These are phyloP conservation scores for Ceratitis capitata DNA, from an alignment of 1,140 invertebrate species.

Conservation along the genomic window DNA sequence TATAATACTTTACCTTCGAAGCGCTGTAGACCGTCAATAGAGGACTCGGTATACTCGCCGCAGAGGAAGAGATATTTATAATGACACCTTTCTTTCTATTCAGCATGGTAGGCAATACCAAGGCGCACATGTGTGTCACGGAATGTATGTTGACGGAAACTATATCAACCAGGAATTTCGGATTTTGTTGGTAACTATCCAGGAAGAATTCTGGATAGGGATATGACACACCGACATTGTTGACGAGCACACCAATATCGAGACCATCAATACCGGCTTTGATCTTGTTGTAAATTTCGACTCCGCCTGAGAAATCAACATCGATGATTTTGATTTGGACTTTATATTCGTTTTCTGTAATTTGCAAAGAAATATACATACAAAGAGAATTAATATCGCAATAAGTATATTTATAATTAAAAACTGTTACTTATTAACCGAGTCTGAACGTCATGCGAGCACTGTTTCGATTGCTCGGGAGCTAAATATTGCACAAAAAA, in stretches of 20 bases:
- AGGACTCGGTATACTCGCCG: conserved; percentile 82
- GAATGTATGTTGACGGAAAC: conserved; percentile 79
- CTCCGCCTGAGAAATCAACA: conserved; percentile 82
- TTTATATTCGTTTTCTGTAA: conserved; percentile 74
- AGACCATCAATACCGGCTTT: conserved; percentile 78
- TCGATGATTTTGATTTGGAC: conserved; percentile 85
- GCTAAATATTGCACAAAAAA: no score
- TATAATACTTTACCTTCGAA: conserved; percentile 77
- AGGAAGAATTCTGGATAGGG: conserved; percentile 86
- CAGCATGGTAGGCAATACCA: conserved; percentile 91
- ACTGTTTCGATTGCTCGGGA: no score
- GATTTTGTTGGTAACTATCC: conserved; percentile 71
- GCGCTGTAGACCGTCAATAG: conserved; percentile 89
- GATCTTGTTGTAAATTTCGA: conserved; percentile 81
- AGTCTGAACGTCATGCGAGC: no score
- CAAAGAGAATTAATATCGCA: no score
- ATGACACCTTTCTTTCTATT: conserved; percentile 85
- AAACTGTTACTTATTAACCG: neutral
- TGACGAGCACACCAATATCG: conserved; percentile 91
- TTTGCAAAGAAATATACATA: conserved; percentile 44
- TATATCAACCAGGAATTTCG: conserved; percentile 70
- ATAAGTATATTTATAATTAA: no score
- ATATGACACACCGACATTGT: conserved; percentile 96
- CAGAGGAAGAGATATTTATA: conserved; percentile 91
- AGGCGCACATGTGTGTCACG: conserved; percentile 82